Evolutionary conservation across 2,113 vertebrate species (phyloP).

Genomic region (Fukomys damarensis): DNA sequence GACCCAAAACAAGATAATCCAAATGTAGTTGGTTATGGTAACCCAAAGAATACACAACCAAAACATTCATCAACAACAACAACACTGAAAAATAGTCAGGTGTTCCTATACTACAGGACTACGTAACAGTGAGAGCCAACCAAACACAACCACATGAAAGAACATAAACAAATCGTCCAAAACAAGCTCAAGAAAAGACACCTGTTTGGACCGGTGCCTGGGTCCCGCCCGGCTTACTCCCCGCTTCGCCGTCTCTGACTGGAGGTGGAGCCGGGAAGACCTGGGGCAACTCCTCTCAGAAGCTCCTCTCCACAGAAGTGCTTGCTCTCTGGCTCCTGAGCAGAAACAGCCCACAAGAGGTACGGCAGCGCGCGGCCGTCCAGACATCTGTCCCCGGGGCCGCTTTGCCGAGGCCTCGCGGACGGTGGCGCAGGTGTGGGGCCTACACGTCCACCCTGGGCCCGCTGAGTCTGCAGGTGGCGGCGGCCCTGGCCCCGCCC

Average conservation of each 20-base stretch:
- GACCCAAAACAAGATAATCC: not conserved
- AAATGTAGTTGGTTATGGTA: not conserved
- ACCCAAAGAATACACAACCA: not conserved
- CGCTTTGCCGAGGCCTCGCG: not conserved
- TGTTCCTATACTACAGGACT: not conserved
- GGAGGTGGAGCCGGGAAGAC: not conserved
- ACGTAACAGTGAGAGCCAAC: not conserved
- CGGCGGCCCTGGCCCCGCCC: not conserved
- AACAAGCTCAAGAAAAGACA: not conserved
- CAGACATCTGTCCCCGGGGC: not conserved
- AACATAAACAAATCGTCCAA: not conserved
- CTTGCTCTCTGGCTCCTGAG: not conserved
- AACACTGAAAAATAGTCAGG: not conserved
- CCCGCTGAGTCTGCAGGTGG: not conserved
- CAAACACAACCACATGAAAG: not conserved
- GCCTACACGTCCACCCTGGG: too few relatives aligned
- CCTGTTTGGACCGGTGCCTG: not conserved
- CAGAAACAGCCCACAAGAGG: not conserved
- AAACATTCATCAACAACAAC: not conserved
- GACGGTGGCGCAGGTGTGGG: not conserved
- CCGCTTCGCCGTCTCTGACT: not conserved
- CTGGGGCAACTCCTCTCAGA: not conserved
- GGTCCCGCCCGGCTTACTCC: not conserved
- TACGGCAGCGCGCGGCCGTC: not conserved
- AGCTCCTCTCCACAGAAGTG: not conserved